Evolutionary conservation across 2,113 vertebrate genomes (phyloP).

Genomic region (Rostratula benghalensis): DNA sequence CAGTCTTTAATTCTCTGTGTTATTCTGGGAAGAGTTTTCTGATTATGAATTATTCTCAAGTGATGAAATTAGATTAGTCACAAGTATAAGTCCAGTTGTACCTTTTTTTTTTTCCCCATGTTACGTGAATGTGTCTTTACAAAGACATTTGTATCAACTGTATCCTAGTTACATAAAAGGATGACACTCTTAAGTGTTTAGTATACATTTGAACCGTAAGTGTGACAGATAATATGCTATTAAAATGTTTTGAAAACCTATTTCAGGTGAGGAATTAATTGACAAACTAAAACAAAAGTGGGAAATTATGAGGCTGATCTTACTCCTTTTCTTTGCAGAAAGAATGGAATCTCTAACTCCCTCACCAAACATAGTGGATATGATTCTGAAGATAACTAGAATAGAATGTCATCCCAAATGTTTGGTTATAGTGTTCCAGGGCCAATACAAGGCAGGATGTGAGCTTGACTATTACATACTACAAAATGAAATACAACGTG

Average conservation of each 20-base stretch:
- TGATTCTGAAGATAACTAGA: conserved; percentile 83
- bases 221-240: neutral
- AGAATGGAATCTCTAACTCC: conserved; percentile 60
- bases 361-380: conserved; percentile 59
- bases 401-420: conserved; percentile 82
- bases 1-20: neutral
- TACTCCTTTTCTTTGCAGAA: conserved; percentile 74
- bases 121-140: neutral
- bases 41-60: neutral
- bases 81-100: neutral
- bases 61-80: neutral
- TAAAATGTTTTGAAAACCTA: neutral
- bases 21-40: neutral
- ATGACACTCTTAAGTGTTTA: neutral
- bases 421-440: conserved; percentile 86
- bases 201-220: neutral
- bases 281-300: neutral
- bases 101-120: neutral
- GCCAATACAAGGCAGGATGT: conserved; percentile 71
- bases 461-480: conserved; percentile 89
- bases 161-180: neutral
- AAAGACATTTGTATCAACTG: neutral
- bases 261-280: neutral
- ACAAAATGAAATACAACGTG: conserved; percentile 84
- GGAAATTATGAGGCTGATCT: neutral